A percentile compares a stretch with the other conserved stretches of the same genome.
Conservation (phyloP, 2,113 vertebrate species). For the Ailurus styani region DNA sequence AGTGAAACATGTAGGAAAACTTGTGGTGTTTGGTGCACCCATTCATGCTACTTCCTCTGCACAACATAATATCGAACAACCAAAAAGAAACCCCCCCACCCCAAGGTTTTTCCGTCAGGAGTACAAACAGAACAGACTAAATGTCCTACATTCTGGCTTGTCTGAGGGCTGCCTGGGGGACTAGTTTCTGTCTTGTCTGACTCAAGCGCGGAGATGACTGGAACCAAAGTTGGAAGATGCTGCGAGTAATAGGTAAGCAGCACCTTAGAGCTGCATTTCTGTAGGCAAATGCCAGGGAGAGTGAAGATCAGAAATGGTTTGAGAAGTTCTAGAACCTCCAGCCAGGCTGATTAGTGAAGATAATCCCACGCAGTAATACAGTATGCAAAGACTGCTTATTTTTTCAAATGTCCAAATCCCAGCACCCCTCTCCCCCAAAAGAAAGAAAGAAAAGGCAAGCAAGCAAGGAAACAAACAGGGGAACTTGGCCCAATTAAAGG, state of each 20-base stretch:
- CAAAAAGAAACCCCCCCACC: neutral
- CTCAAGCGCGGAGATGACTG: neutral
- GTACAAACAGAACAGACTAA: neutral
- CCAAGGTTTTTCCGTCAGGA: neutral
- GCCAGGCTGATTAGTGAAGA: neutral
- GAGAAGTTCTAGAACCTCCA: neutral
- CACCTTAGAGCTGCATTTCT: neutral
- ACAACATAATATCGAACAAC: neutral
- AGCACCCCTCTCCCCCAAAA: neutral
- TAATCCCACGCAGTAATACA: neutral
- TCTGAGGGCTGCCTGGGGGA: neutral
- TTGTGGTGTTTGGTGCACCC: neutral
- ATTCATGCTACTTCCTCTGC: neutral
- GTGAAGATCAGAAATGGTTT: neutral
- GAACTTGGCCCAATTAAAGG: neutral
- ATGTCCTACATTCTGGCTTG: neutral
- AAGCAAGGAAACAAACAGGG: neutral
- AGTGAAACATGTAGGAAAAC: neutral
- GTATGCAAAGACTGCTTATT: neutral
- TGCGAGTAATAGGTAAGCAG: neutral
- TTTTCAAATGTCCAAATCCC: neutral
- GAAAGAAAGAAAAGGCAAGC: neutral
- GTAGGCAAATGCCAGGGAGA: neutral
- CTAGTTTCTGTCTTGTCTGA: neutral
- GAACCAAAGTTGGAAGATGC: neutral